phyloP scores from a whole-genome alignment of 2,888 invertebrate species.

The Artemia sinica region DNA sequence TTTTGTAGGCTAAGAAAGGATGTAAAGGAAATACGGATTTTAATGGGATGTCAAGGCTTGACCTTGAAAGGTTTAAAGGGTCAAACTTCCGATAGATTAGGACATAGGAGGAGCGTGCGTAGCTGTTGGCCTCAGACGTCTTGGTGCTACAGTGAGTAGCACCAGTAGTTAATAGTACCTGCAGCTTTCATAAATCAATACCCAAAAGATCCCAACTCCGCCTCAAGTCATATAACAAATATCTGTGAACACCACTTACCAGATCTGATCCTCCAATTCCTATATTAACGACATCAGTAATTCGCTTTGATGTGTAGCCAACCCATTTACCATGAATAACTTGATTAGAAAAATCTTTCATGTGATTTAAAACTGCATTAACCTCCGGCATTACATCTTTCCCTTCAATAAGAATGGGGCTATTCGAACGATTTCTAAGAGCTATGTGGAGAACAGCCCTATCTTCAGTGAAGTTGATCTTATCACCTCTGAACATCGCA shows the following conservation, averaged over 20 bases:
- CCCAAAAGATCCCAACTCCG: too few relatives aligned
- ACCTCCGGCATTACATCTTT: constrained; percentile 85
- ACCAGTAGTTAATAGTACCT: too few relatives aligned
- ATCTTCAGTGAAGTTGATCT: constrained; percentile 93
- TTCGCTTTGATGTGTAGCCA: constrained; percentile 73
- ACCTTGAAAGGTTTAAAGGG: too few relatives aligned
- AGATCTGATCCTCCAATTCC: constrained; percentile 92
- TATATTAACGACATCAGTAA: constrained; percentile 95
- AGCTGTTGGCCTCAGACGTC: too few relatives aligned
- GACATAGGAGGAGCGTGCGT: too few relatives aligned
- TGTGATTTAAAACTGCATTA: constrained; percentile 73
- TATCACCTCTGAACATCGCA: constrained; percentile 80
- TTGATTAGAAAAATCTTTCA: constrained; percentile 70
- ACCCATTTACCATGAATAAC: constrained; percentile 42
- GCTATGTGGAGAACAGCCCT: constrained; percentile 89
- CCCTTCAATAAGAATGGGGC: constrained; percentile 60
- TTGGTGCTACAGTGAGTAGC: too few relatives aligned
- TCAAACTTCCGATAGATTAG: too few relatives aligned
- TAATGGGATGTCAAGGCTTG: too few relatives aligned
- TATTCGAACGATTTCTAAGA: constrained; percentile 64
- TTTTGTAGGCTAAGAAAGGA: too few relatives aligned
- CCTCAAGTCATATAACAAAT: too few relatives aligned
- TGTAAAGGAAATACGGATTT: too few relatives aligned
- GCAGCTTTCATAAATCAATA: too few relatives aligned
- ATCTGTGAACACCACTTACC: constrained; percentile 32